Base-by-base conservation (phyloP, 92 coral and sea anemone species). In the Zoanthus gigantus region DNA sequence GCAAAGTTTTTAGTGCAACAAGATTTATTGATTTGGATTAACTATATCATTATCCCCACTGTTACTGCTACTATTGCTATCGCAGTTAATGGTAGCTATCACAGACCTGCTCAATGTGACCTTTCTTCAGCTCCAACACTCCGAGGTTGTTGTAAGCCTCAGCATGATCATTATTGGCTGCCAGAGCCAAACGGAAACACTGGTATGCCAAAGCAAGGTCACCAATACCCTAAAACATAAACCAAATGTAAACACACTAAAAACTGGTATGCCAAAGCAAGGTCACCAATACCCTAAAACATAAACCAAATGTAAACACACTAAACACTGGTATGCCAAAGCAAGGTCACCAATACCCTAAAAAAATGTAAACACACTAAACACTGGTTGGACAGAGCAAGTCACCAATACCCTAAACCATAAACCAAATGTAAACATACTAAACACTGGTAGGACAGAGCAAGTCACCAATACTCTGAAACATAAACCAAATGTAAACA, bases 121-220 rank as follows among this genome's bases (percentile, higher is more conserved):
- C 99, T 85, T 97, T 97, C 76, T 98, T 95, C 90, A 97, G 94
- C 82, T 97, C 99, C 72, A 97, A 91, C 30, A 97, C 99, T 17
- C 99, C 99, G 14, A 97, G 93, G 77, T 97, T 97, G 79, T 97
- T 97, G 83, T 97, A 97, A 17, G 99, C 96, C 79, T 97, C 99
- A 9, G 99, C 93, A 72, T 97, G 99, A 76, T 97, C 98, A 85
- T 97, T 97, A 74, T 97, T 95, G 17, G 98, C 87, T 12, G 98
- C 99, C 9, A 97, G 90, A 16, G 99, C 98, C 28, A 97, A 83
- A 72, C 99, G 93, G 83, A 97, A 97, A 94, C 98, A 97, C 86
- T 95, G 99, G 69, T 97, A 93, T 47, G 97, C 96, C 7, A 97
- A 90, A 16, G 95, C 95, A 67, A 93, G 91, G 87, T 97, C 99